phyloP scores from a whole-genome alignment of 2,113 vertebrate species.

The Gymnobelideus leadbeateri region DNA sequence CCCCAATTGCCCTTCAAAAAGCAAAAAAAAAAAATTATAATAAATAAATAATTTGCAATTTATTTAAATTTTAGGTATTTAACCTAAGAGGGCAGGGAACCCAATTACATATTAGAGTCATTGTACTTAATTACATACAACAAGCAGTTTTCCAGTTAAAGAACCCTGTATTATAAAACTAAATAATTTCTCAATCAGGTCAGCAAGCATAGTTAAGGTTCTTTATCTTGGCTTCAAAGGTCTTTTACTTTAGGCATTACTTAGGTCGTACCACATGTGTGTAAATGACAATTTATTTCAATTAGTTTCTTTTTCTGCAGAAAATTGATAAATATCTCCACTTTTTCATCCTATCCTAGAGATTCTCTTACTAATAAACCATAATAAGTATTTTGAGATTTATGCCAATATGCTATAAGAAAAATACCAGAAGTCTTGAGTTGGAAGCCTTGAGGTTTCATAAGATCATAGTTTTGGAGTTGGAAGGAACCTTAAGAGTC shows the following conservation, averaged over 20 bases:
- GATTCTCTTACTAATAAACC: constrained; percentile 41
- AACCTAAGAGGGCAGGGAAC: constrained; percentile 51
- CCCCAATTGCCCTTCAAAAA: too few species aligned
- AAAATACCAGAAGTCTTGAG: constrained; percentile 4
- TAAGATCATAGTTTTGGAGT: too few species aligned
- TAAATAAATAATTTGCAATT: too few species aligned
- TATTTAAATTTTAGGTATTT: constrained; percentile 56
- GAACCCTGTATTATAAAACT: constrained; percentile 41
- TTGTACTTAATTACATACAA: constrained; percentile 59
- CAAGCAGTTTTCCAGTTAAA: constrained; percentile 61
- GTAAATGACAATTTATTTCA: constrained; percentile 40
- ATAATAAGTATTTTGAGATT: constrained; percentile 11
- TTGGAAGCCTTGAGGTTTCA: constrained; percentile 1
- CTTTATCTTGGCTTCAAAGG: constrained; percentile 45
- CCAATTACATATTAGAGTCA: constrained; percentile 36
- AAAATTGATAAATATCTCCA: not conserved
- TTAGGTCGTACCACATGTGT: constrained; percentile 37
- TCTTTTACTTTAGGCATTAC: constrained; percentile 45
- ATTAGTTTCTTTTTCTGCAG: constrained; percentile 34
- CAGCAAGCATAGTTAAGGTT: not conserved
- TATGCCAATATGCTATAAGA: constrained; percentile 6
- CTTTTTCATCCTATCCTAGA: constrained; percentile 25
- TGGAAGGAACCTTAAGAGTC: too few species aligned
- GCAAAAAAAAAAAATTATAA: too few species aligned
- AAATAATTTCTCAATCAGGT: constrained; percentile 46